Conservation (phyloP, 2,888 invertebrate species). For the Rapana venosa region DNA sequence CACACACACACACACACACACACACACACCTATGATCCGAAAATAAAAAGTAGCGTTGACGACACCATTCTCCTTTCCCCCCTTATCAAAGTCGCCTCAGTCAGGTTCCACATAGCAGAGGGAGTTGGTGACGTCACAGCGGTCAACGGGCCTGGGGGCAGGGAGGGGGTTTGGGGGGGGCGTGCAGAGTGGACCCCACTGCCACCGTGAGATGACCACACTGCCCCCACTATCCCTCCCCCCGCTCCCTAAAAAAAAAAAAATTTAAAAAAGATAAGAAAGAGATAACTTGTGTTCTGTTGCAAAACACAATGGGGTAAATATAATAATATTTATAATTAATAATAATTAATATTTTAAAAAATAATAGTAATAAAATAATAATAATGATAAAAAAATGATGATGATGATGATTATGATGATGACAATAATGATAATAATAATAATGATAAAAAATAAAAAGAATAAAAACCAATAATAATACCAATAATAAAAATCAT, state of each 20-base stretch:
- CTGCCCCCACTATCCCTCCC: not conserved
- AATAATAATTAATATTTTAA: no score
- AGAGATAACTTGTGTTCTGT: no score
- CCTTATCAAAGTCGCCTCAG: not conserved
- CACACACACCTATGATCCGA: not conserved
- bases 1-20: not conserved
- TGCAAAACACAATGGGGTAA: no score
- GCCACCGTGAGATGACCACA: not conserved
- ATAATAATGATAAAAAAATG: no score
- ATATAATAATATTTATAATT: no score
- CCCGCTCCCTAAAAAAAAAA: not conserved
- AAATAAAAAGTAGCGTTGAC: not conserved
- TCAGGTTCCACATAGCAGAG: not conserved
- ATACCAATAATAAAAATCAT: no score
- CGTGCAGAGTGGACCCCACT: not conserved
- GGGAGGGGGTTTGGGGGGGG: not conserved
- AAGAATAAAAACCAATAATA: no score
- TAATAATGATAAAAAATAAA: no score
- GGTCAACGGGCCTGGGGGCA: constrained; percentile 37
- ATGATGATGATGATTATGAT: no score
- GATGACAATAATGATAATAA: no score
- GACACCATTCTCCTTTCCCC: not conserved
- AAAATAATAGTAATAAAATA: no score
- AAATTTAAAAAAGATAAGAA: not conserved
- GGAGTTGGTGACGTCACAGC: constrained; percentile 16